Base-by-base conservation (phyloP, 2,113 vertebrate genomes). In the Psittacula cyanocephala region DNA sequence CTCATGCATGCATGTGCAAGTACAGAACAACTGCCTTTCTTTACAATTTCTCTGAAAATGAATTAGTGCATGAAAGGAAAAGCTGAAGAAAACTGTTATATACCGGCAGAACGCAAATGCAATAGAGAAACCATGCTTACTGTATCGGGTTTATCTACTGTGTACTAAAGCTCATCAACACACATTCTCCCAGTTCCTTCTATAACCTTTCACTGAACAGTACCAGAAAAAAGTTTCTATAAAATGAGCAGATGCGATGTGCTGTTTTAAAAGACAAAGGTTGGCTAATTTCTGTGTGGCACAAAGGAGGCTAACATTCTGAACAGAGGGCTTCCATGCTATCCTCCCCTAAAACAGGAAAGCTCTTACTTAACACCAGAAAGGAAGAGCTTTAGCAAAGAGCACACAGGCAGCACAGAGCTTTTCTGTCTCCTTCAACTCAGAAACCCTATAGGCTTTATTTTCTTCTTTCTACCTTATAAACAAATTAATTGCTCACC, bases 211-310 rank as follows among this genome's bases (percentile, higher is more conserved):
- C 22, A 18, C 17, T 44, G 6, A 74, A 27, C 4, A 65, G 15
- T 37, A 39, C 24, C 11, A 71, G 60, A 39, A 44, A 49, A 24
- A 50, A 31, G 12, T 63, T 65, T 67, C 44, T 46, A 13, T 41
- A 41, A 69, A 62, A 79, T 0, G 0, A 9, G 43, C 8, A 87
- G 71, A 79, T 9, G 19, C 6, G 23, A 6, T 3, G 4, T 2
- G 2, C 10, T 29, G 24, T 47, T 55, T 79, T 64, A 31, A 70
- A 69, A 70, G 31, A 70, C 16, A 70, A 64, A 57, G 23, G 13
- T 1, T 68, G 41, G 39, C 23, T 35, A 6, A 53, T 77, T 81
- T 88, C 44, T 52, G 29, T 13, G 10, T 35, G 35, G 44, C 46
- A 53, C 35, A 72, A 39, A 71, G 35, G 31, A 77, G n/a, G 31